A percentile compares a stretch with the other conserved stretches of the same genome.
phyloP scores from a whole-genome alignment of 2,888 invertebrate species.

The Eilema griseolum region DNA sequence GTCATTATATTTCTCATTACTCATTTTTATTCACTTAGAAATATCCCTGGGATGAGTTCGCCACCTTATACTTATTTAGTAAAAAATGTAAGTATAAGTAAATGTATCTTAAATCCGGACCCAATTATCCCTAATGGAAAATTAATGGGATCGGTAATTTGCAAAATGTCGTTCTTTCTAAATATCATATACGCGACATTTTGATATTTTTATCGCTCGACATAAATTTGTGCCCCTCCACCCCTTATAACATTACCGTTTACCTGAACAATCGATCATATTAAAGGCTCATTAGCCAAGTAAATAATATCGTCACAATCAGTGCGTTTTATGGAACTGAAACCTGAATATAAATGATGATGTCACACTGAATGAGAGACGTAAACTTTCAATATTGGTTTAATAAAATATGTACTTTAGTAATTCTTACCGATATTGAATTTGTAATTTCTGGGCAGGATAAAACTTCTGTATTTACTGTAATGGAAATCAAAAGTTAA shows the following conservation, averaged over 20 bases:
- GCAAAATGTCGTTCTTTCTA: slow-evolving; percentile 80
- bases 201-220: slow-evolving; percentile 64
- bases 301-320: slow-evolving; percentile 25
- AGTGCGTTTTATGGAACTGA: slow-evolving; percentile 34
- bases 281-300: slow-evolving; percentile 45
- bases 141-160: slow-evolving; percentile 84
- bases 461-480: slow-evolving; percentile 6
- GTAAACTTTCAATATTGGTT: slow-evolving; percentile 30
- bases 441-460: slow-evolving; percentile 16
- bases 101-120: slow-evolving; percentile 48
- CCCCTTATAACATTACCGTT: slow-evolving; percentile 32
- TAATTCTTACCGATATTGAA: slow-evolving; percentile 31
- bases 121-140: slow-evolving; percentile 82
- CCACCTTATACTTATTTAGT: slow-evolving; percentile 22
- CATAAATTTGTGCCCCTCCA: slow-evolving; percentile 55
- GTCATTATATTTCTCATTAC: slow-evolving; percentile 1
- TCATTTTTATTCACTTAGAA: slow-evolving; percentile 6
- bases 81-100: slow-evolving; percentile 35
- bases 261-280: slow-evolving; percentile 46
- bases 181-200: slow-evolving; percentile 73
- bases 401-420: slow-evolving; percentile 36
- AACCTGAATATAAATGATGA: slow-evolving; percentile 38
- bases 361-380: slow-evolving; percentile 20
- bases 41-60: neutral
- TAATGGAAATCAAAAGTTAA: neutral